Percentiles rank a stretch among this genome's conserved stretches.
These are phyloP conservation scores for Momotus momota DNA, from an alignment of 2,797 vertebrate species.

Conservation along the genomic window DNA sequence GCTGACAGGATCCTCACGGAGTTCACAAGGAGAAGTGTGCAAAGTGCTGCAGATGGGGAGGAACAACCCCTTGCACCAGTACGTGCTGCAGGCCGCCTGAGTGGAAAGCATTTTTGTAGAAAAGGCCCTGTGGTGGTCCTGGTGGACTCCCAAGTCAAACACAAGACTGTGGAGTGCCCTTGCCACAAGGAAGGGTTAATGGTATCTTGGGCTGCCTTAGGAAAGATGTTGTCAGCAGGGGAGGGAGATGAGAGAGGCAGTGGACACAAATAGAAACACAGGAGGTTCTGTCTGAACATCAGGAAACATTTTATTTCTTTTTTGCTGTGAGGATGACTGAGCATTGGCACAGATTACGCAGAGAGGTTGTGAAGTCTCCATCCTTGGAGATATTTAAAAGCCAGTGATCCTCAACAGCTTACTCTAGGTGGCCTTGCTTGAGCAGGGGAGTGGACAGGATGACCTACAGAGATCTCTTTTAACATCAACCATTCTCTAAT, in stretches of 20 bases:
- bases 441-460: neutral
- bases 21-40: neutral
- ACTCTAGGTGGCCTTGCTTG: neutral
- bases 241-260: neutral
- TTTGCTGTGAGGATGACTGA: neutral
- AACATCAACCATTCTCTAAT: neutral
- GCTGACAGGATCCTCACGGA: neutral
- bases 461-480: neutral
- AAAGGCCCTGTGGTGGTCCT: neutral
- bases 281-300: neutral
- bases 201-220: neutral
- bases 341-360: neutral
- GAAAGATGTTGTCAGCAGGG: neutral
- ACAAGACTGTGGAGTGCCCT: accelerated
- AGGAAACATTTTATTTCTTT: accelerated
- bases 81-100: accelerated
- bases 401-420: neutral
- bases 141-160: neutral
- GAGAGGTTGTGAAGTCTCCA: neutral
- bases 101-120: neutral
- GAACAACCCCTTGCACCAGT: neutral
- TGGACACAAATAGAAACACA: neutral
- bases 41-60: neutral
- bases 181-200: accelerated
- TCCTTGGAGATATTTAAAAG: neutral